A percentile compares a stretch with the other conserved stretches of the same genome.
phyloP scores from a whole-genome alignment of 2,797 vertebrate species.

The Pangasius sanitwongsei region DNA sequence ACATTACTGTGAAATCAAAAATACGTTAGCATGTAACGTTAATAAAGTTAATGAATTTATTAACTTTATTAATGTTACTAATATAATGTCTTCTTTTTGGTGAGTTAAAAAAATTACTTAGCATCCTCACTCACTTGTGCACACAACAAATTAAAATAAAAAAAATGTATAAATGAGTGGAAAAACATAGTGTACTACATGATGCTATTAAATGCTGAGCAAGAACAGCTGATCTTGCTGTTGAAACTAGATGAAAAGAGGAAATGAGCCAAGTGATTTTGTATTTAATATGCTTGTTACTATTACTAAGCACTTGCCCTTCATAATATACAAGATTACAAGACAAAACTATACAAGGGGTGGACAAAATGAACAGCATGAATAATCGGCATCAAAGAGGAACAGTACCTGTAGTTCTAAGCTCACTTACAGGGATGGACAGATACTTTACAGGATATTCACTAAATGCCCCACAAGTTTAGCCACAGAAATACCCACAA shows the following conservation, averaged over 20 bases:
- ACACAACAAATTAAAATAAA: not conserved
- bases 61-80: constrained; percentile 2
- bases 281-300: no score
- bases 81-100: not conserved
- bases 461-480: not conserved
- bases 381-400: not conserved
- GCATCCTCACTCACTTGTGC: not conserved
- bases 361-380: not conserved
- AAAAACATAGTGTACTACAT: not conserved
- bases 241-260: not conserved
- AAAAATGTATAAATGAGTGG: not conserved
- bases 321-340: not conserved
- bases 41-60: not conserved
- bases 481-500: no score
- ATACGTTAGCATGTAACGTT: not conserved
- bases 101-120: not conserved
- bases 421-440: not conserved
- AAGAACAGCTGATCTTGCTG: not conserved
- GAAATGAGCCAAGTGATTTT: not conserved
- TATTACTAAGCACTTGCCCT: not conserved
- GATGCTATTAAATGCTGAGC: not conserved
- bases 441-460: not conserved
- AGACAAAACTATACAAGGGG: not conserved
- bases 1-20: not conserved
- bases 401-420: not conserved